A percentile compares a stretch with the other conserved stretches of the same genome.
These are phyloP conservation scores for Kradibia gibbosae DNA, from an alignment of 1,140 invertebrate genomes.

Conservation along the genomic window DNA sequence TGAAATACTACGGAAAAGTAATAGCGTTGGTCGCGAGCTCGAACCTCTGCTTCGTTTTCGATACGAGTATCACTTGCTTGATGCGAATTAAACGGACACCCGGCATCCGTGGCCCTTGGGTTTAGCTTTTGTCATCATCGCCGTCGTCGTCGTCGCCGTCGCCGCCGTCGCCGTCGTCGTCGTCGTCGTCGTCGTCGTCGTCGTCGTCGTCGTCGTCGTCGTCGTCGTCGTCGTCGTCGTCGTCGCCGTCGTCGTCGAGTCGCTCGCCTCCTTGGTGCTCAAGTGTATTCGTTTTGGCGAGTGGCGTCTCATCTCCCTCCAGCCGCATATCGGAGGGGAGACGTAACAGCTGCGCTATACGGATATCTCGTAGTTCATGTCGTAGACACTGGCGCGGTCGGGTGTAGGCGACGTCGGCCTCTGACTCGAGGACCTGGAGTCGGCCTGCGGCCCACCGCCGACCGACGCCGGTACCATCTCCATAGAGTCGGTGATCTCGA, in stretches of 20 bases:
- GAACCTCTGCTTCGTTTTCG: not conserved
- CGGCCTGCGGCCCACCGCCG: conserved; percentile 53
- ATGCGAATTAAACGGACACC: conserved; percentile 51
- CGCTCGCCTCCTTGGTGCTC: conserved; percentile 27
- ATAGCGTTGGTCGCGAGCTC: not conserved
- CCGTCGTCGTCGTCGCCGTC: not conserved
- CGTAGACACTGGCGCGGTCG: conserved; percentile 91
- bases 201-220: conserved; percentile 26
- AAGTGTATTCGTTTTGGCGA: conserved; percentile 53
- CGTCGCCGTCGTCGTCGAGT: not conserved
- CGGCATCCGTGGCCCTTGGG: conserved; percentile 48
- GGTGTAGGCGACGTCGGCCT: conserved; percentile 78
- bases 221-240: not conserved
- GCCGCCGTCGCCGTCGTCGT: not conserved
- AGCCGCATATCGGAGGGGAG: conserved; percentile 63
- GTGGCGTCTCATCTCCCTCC: conserved; percentile 63
- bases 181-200: conserved; percentile 25
- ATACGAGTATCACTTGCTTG: not conserved
- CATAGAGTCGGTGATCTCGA: conserved; percentile 91
- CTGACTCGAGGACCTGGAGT: conserved; percentile 59
- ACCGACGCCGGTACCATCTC: conserved; percentile 75
- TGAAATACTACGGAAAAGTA: conserved; percentile 15
- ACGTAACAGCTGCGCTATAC: conserved; percentile 76
- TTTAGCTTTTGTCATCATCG: conserved; percentile 33
- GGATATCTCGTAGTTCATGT: conserved; percentile 97